Conservation (phyloP, 2,888 invertebrate genomes). For the Eupithecia abbreviata region DNA sequence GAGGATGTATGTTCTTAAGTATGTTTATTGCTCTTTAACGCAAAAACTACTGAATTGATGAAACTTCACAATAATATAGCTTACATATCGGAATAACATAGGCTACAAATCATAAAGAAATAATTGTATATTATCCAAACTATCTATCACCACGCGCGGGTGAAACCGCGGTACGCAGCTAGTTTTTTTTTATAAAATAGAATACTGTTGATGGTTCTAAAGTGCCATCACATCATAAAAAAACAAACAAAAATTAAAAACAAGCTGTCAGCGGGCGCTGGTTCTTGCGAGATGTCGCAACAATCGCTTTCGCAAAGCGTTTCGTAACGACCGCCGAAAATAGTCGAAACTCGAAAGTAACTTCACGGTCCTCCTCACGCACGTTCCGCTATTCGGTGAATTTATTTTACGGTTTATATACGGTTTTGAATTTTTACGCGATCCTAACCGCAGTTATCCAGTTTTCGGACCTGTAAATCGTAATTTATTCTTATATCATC, state of each 20-base stretch:
- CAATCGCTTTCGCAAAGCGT: constrained; percentile 75
- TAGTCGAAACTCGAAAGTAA: constrained; percentile 76
- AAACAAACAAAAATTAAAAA: constrained; percentile 33
- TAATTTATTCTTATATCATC: background rate
- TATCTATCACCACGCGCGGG: too few species aligned
- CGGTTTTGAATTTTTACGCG: constrained; percentile 41
- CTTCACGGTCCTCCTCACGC: constrained; percentile 63
- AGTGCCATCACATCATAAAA: background rate
- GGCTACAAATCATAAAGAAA: too few species aligned
- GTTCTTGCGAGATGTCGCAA: constrained; percentile 55
- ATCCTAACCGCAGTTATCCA: constrained; percentile 20
- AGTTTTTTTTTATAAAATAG: too few species aligned
- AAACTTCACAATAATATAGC: too few species aligned
- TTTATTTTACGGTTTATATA: constrained; percentile 49
- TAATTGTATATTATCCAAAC: too few species aligned
- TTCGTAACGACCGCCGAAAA: constrained; percentile 74
- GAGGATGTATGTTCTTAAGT: too few species aligned
- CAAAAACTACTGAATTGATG: too few species aligned
- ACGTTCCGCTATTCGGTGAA: constrained; percentile 44
- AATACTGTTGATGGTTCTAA: too few species aligned
- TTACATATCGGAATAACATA: too few species aligned
- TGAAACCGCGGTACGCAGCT: too few species aligned
- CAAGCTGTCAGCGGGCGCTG: constrained; percentile 49
- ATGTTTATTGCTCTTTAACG: too few species aligned
- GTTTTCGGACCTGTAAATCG: constrained; percentile 26